Conservation (phyloP, 2,113 vertebrate genomes). For the Alouatta palliata region DNA sequence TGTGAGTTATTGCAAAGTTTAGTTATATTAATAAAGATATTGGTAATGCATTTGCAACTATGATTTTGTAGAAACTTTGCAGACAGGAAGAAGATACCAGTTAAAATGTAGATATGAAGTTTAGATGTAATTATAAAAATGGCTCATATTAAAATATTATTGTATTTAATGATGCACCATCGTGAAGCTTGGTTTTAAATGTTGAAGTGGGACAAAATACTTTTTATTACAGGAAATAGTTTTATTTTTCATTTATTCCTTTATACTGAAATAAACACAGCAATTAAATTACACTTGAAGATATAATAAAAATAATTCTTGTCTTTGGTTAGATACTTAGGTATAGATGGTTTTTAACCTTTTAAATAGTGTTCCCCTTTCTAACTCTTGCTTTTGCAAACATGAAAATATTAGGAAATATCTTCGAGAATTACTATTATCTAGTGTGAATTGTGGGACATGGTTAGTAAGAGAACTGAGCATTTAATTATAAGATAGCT, state of each 20-base stretch:
- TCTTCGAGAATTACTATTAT: conserved; percentile 4
- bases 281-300: not conserved
- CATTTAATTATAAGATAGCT: not conserved
- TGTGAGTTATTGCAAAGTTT: not conserved
- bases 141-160: conserved; percentile 44
- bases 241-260: conserved; percentile 46
- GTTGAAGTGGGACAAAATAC: conserved; percentile 25
- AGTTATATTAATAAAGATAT: not conserved
- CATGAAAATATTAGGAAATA: not conserved
- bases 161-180: conserved; percentile 13
- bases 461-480: not conserved
- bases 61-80: not conserved
- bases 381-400: not conserved
- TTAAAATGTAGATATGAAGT: conserved; percentile 45
- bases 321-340: not conserved
- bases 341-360: not conserved
- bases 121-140: conserved; percentile 57
- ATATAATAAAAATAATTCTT: conserved; percentile 13
- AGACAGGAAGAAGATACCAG: conserved; percentile 35
- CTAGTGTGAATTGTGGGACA: not conserved
- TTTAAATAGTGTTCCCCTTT: conserved; percentile 7
- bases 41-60: not conserved
- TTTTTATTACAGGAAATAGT: conserved; percentile 47
- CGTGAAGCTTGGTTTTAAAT: conserved; percentile 41
- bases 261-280: conserved; percentile 34